Base-by-base conservation (phyloP, 2,113 vertebrate genomes). In the Archocentrus centrarchus region DNA sequence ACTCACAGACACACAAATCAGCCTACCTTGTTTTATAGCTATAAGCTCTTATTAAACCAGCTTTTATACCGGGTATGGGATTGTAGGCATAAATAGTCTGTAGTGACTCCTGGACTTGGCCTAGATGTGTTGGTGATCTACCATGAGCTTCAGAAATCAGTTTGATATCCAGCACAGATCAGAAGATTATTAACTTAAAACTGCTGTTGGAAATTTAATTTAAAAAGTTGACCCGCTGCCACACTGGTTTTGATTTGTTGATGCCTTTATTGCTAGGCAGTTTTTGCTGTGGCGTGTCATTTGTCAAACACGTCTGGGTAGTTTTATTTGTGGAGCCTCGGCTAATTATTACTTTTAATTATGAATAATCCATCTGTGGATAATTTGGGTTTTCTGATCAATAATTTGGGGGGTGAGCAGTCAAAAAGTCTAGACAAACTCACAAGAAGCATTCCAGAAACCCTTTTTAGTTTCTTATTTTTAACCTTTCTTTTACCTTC, bases 181-280 rank as follows among this genome's bases (percentile, higher is more conserved):
- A 17, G 2, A 17, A 44, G 20, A 47, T 66, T 27, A n/a, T 77
- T 70, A 77, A 70, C 59, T 20, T n/a, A 41, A 68, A 37, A 5
- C 24, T 11, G 17, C 4, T 68, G 77, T 35, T 7, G 11, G 81
- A 82, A 81, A 77, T 20, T 59, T 64, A 1, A 18, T 86, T 82
- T 55, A 15, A 70, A 78, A 35, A 57, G 60, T 44, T 76, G 27
- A 82, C 58, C 44, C 59, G 7, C 58, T 63, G 44, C 11, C 6
- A 59, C 24, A 24, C 75, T 37, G 57, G 61, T 50, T 17, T 80
- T 70, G 59, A 80, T 83, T 86, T 88, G 90, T 68, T 88, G 86
- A 75, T 3, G 1, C 79, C 60, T 75, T 66, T 86, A 89, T 90
- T 93, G 84, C 89, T 81, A 83, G 77, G 89, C 80, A 89, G 75